A percentile compares a stretch with the other conserved stretches of the same genome.
Evolutionary conservation across 2,888 invertebrate genomes (phyloP).

Genomic region (Temnothorax ravouxi): DNA sequence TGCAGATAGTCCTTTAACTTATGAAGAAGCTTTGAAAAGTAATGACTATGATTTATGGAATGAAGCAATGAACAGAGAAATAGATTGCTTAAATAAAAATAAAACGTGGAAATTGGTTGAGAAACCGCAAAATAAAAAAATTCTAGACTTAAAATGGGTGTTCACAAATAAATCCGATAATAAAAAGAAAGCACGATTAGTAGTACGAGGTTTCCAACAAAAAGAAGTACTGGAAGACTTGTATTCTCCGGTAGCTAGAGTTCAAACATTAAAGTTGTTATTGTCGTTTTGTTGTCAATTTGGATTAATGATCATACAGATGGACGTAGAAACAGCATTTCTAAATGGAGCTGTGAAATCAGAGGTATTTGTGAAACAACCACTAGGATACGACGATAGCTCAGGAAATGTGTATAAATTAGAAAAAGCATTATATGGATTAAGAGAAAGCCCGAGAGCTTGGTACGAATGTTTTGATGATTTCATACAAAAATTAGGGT

Average conservation of each 20-base stretch:
- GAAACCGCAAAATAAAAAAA: conserved; percentile 51
- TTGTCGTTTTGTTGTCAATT: conserved; percentile 61
- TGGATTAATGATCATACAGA: conserved; percentile 65
- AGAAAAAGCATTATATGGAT: conserved; percentile 46
- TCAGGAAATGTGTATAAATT: conserved; percentile 46
- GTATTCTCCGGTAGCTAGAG: conserved; percentile 76
- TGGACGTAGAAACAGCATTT: conserved; percentile 70
- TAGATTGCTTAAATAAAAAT: conserved; percentile 69
- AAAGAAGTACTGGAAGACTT: conserved; percentile 74
- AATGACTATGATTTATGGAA: not conserved
- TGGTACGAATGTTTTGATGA: conserved; percentile 27
- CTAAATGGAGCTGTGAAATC: conserved; percentile 64
- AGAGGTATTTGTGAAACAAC: conserved; percentile 59
- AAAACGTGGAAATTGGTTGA: conserved; percentile 54
- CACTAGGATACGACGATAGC: conserved; percentile 33
- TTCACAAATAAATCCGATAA: conserved; percentile 72
- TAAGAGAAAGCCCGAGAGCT: conserved; percentile 45
- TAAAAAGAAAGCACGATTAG: conserved; percentile 70
- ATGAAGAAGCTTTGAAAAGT: not conserved
- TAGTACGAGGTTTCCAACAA: conserved; percentile 75
- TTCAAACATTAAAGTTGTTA: conserved; percentile 60
- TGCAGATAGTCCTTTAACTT: not conserved
- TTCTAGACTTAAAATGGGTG: conserved; percentile 65
- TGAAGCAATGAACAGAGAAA: conserved; percentile 34
- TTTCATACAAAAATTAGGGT: not conserved